Evolutionary conservation across 2,888 invertebrate genomes (phyloP).

Genomic region (Arctia plantaginis): DNA sequence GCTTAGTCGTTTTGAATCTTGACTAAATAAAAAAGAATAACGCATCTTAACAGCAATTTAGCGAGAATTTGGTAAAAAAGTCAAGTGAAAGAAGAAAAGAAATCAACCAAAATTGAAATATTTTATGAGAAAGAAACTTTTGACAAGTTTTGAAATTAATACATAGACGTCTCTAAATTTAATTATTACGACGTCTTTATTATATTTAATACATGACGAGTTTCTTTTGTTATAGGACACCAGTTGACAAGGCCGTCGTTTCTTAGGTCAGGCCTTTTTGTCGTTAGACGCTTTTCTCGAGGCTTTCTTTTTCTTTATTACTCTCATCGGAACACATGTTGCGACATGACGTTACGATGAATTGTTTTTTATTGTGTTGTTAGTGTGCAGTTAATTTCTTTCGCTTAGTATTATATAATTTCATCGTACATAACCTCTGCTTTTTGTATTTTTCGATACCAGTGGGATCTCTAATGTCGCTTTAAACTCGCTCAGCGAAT

Average conservation of each 20-base stretch:
- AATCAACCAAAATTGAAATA: constrained; percentile 10
- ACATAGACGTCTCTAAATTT: constrained; percentile 15
- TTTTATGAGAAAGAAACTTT: constrained; percentile 18
- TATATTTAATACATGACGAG: constrained; percentile 44
- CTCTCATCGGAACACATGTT: constrained; percentile 67
- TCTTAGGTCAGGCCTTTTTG: constrained; percentile 82
- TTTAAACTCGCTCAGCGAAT: constrained; percentile 10
- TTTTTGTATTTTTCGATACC: constrained; percentile 38
- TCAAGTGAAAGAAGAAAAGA: no score
- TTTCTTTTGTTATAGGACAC: constrained; percentile 84
- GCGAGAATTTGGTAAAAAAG: no score
- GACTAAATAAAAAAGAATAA: not conserved
- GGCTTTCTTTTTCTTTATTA: constrained; percentile 63
- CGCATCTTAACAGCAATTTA: not conserved
- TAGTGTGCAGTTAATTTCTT: constrained; percentile 54
- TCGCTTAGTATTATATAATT: constrained; percentile 47
- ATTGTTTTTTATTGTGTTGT: constrained; percentile 69
- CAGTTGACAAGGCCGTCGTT: constrained; percentile 84
- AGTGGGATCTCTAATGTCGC: constrained; percentile 25
- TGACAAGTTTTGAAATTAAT: not conserved
- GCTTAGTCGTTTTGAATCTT: not conserved
- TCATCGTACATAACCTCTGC: constrained; percentile 45
- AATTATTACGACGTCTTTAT: constrained; percentile 12
- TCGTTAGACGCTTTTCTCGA: constrained; percentile 72
- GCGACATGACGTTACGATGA: constrained; percentile 66